phyloP scores from a whole-genome alignment of 2,797 vertebrate species.

The Platalea minor region DNA sequence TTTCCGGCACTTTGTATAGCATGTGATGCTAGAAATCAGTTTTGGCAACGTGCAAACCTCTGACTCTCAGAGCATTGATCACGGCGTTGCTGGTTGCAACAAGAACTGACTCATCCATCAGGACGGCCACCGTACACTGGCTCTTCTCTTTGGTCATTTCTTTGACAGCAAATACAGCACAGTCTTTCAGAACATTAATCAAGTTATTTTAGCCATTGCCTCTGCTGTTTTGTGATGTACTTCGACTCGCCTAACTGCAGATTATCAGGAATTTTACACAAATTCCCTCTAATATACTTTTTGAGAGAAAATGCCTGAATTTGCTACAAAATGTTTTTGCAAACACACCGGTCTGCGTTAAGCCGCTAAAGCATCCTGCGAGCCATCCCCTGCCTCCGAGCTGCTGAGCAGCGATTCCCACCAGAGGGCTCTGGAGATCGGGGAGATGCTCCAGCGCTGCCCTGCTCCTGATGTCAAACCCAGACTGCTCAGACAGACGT shows the following conservation, averaged over 20 bases:
- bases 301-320: neutral
- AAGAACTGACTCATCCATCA: neutral
- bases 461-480: neutral
- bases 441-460: neutral
- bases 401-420: neutral
- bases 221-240: neutral
- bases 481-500: no score
- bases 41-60: neutral
- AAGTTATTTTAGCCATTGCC: neutral
- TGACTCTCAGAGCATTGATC: neutral
- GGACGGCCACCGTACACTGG: neutral
- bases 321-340: neutral
- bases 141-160: neutral
- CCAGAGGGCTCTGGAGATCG: constrained; percentile 49
- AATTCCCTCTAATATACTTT: neutral
- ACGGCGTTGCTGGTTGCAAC: neutral
- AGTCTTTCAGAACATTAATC: neutral
- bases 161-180: neutral
- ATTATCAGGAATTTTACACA: neutral
- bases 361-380: neutral
- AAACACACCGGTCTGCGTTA: neutral
- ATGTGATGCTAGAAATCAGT: neutral
- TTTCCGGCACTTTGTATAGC: neutral
- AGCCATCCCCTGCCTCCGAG: neutral
- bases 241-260: neutral